phyloP scores from a whole-genome alignment of 2,113 vertebrate genomes.

The Beaufortia kweichowensis region DNA sequence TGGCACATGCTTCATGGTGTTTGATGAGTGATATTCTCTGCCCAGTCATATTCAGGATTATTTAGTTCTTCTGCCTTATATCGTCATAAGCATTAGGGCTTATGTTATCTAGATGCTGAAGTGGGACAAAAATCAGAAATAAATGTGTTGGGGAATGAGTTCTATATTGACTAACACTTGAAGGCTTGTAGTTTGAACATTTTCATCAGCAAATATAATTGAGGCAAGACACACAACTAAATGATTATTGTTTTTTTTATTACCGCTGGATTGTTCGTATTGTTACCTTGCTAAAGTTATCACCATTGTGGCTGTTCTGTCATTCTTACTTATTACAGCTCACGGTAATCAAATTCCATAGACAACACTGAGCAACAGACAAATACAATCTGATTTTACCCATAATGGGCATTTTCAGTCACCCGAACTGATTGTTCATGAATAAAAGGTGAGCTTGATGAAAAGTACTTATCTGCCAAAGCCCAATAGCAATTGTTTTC shows the following conservation, averaged over 20 bases:
- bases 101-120: background rate
- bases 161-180: background rate
- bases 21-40: constrained; percentile 13
- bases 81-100: constrained; percentile 6
- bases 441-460: constrained; percentile 37
- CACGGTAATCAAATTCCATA: constrained; percentile 46
- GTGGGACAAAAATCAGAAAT: constrained; percentile 1
- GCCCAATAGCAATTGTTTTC: constrained; percentile 25
- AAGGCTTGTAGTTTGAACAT: constrained; percentile 11
- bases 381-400: constrained; percentile 39
- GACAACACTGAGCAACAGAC: constrained; percentile 26
- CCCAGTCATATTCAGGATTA: constrained; percentile 26
- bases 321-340: constrained; percentile 35
- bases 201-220: background rate
- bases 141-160: background rate
- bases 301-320: constrained; percentile 15
- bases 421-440: constrained; percentile 32
- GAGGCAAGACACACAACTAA: background rate
- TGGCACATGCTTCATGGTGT: constrained; percentile 30
- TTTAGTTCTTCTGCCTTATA: constrained; percentile 11
- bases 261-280: background rate
- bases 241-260: background rate
- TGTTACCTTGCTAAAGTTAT: constrained; percentile 18
- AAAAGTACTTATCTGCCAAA: constrained; percentile 39
- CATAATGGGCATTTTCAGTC: constrained; percentile 29